Evolutionary conservation across 1,140 invertebrate genomes (phyloP).

Genomic region (Caerostris darwini): DNA sequence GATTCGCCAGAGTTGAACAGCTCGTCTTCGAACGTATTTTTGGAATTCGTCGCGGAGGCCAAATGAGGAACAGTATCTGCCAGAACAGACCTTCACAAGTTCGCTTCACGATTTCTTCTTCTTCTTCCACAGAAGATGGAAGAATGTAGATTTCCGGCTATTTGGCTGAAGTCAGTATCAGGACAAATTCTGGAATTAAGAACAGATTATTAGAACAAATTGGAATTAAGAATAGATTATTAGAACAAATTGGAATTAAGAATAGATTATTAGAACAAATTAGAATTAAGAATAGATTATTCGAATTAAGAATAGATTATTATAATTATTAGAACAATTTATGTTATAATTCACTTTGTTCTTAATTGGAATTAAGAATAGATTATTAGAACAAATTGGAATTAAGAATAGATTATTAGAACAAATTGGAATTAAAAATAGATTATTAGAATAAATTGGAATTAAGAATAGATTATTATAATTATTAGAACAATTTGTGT

Average conservation of each 20-base stretch:
- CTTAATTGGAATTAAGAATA: no score
- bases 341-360: no score
- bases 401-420: no score
- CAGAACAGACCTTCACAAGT: conserved; percentile 20
- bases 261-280: not conserved
- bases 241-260: not conserved
- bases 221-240: not conserved
- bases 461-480: no score
- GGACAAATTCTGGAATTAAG: conserved; percentile 78
- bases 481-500: no score
- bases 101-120: not conserved
- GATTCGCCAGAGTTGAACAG: not conserved
- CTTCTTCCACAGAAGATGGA: not conserved
- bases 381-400: no score
- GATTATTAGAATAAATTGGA: no score
- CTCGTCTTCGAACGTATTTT: conserved; percentile 32
- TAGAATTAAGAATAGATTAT: not conserved
- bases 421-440: no score
- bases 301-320: not conserved
- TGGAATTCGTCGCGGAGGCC: conserved; percentile 47
- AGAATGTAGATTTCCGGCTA: conserved; percentile 26
- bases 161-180: conserved; percentile 79
- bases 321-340: not conserved
- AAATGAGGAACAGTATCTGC: conserved; percentile 56
- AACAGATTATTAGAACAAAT: not conserved